These are phyloP conservation scores for Xiphophorus couchianus DNA, from an alignment of 2,113 vertebrate genomes.

Conservation along the genomic window DNA sequence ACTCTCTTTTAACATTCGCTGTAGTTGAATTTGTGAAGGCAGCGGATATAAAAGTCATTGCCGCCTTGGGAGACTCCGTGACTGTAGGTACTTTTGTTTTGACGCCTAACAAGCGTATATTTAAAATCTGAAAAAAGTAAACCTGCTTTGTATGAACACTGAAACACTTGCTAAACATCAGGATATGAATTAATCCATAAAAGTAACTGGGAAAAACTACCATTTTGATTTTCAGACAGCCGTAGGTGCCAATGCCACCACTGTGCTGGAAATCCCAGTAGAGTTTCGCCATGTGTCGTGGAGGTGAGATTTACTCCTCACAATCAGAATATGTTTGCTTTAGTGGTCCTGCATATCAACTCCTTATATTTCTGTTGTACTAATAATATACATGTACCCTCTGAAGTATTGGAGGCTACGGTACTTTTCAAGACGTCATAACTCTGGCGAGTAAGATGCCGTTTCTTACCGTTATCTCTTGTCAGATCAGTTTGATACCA, in stretches of 20 bases:
- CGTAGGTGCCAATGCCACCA: conserved; percentile 81
- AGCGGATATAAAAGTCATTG: conserved; percentile 89
- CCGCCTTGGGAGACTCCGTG: conserved; percentile 91
- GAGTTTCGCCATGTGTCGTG: conserved; percentile 83
- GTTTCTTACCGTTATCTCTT: background rate
- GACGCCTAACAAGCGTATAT: background rate
- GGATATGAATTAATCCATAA: background rate
- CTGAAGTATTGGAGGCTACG: conserved; percentile 81
- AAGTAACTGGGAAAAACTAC: background rate
- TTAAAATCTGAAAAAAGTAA: no score
- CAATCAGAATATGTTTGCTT: background rate
- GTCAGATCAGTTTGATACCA: background rate
- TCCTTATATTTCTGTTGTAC: background rate
- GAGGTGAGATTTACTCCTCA: conserved; percentile 67
- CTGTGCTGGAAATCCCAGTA: conserved; percentile 78
- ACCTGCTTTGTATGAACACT: no score
- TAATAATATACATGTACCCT: background rate
- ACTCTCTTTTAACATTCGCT: background rate
- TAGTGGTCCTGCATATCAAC: background rate
- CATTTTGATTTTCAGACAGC: conserved; percentile 69
- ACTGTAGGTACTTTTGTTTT: conserved; percentile 81
- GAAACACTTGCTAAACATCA: background rate
- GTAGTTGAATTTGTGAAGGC: conserved; percentile 88
- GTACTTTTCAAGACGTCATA: conserved; percentile 78
- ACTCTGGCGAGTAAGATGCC: conserved; percentile 82